Percentiles rank a stretch among this genome's conserved stretches.
phyloP scores from a whole-genome alignment of 1,140 invertebrate species.

The Trypoxylus dichotomus region DNA sequence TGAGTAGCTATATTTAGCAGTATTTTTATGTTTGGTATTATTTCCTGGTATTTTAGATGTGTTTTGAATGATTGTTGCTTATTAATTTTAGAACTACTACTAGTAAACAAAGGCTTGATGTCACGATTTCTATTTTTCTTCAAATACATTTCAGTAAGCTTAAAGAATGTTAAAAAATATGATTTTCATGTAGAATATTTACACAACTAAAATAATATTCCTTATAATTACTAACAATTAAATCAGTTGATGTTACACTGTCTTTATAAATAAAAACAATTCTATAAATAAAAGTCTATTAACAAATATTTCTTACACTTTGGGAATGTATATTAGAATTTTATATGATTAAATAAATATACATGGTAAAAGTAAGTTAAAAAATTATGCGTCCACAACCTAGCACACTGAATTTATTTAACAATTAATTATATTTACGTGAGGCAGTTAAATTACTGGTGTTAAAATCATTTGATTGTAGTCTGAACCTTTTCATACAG shows the following conservation, averaged over 20 bases:
- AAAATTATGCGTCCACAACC: constrained; percentile 20
- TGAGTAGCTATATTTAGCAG: no score
- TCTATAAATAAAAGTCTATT: constrained; percentile 26
- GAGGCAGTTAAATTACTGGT: not conserved
- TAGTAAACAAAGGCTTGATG: no score
- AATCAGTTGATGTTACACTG: not conserved
- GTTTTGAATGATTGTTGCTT: no score
- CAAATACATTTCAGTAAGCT: no score
- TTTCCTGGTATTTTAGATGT: no score
- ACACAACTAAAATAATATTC: not conserved
- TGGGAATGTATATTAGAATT: constrained; percentile 25
- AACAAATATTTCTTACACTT: constrained; percentile 23
- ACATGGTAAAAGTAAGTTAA: constrained; percentile 19
- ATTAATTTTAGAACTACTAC: no score
- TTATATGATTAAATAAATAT: constrained; percentile 16
- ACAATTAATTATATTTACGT: not conserved
- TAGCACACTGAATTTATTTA: constrained; percentile 21
- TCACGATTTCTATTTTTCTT: no score
- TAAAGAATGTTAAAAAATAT: no score
- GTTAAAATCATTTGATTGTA: constrained; percentile 45
- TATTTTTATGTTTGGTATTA: no score
- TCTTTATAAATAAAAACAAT: constrained; percentile 24
- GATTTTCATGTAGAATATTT: no score
- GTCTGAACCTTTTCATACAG: constrained; percentile 68
- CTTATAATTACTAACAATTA: constrained; percentile 5